Evolutionary conservation across 2,797 vertebrate species (phyloP).

Genomic region (Typhlichthys eigenmanni): DNA sequence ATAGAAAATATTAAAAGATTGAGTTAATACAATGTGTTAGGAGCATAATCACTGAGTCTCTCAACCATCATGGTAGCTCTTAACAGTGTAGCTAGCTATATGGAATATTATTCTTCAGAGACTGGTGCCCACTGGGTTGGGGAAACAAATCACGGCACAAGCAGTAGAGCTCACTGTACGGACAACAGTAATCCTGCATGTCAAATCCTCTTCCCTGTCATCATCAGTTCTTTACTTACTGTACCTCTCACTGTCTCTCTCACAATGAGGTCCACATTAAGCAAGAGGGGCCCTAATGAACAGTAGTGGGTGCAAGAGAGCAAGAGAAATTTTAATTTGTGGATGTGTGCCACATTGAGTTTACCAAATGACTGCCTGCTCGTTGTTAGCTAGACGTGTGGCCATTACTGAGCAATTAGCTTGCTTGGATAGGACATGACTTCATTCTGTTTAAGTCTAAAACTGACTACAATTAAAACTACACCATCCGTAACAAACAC

Average conservation of each 20-base stretch:
- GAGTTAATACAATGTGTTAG: not conserved
- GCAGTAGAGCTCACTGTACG: constrained; percentile 12
- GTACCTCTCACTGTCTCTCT: constrained; percentile 12
- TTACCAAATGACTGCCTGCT: constrained; percentile 8
- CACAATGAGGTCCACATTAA: constrained; percentile 11
- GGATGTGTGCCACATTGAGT: no score
- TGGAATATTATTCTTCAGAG: constrained; percentile 3
- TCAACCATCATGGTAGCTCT: constrained; percentile 4
- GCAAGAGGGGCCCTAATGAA: constrained; percentile 13
- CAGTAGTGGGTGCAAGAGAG: constrained; percentile 4
- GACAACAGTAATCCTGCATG: constrained; percentile 8
- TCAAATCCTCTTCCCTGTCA: constrained; percentile 4
- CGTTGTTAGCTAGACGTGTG: constrained; percentile 28
- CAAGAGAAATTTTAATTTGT: no score
- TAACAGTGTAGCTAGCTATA: not conserved
- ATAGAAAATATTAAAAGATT: constrained; percentile 5
- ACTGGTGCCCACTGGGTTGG: constrained; percentile 15
- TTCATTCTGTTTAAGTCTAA: constrained; percentile 7
- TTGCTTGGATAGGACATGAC: constrained; percentile 10
- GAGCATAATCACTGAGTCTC: not conserved
- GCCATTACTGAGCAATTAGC: constrained; percentile 18
- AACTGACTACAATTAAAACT: not conserved
- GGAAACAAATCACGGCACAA: constrained; percentile 18
- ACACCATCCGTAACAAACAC: no score
- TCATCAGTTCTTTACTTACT: constrained; percentile 2